phyloP scores from a whole-genome alignment of 2,797 vertebrate genomes.

The Apogon talboti region DNA sequence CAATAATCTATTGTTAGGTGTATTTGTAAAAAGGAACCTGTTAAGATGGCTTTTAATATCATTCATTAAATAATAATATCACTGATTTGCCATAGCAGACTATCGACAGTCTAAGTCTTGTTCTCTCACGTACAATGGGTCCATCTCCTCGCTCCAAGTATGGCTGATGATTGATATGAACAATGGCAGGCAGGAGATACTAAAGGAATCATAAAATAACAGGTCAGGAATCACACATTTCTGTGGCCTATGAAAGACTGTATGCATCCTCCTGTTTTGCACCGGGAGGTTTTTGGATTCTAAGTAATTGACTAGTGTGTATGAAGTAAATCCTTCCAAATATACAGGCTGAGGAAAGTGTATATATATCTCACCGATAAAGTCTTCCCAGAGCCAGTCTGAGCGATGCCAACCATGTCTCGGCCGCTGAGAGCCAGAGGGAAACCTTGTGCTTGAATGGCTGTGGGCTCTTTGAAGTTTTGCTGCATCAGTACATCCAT shows the following conservation, averaged over 20 bases:
- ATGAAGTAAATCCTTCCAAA: not conserved
- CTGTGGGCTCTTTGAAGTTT: slow-evolving; percentile 96
- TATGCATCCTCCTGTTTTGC: too few species aligned
- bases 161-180: slow-evolving; percentile 98
- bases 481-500: slow-evolving; percentile 94
- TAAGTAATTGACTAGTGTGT: too few species aligned
- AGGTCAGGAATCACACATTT: too few species aligned
- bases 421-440: slow-evolving; percentile 93
- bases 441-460: slow-evolving; percentile 97
- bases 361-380: slow-evolving; percentile 86
- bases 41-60: not conserved
- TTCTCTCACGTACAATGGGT: slow-evolving; percentile 90
- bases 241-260: too few species aligned
- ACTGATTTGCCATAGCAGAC: not conserved
- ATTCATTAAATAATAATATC: not conserved
- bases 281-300: too few species aligned
- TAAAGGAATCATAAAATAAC: slow-evolving; percentile 83
- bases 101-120: not conserved
- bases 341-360: too few species aligned
- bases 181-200: slow-evolving; percentile 97
- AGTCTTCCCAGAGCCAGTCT: slow-evolving; percentile 98
- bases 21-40: not conserved
- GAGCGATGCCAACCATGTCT: slow-evolving; percentile 98
- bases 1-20: slow-evolving; percentile 1
- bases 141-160: slow-evolving; percentile 97